Percentiles rank a stretch among this genome's conserved stretches.
Evolutionary conservation across 2,888 invertebrate genomes (phyloP).

Genomic region (Latrodectus hesperus): DNA sequence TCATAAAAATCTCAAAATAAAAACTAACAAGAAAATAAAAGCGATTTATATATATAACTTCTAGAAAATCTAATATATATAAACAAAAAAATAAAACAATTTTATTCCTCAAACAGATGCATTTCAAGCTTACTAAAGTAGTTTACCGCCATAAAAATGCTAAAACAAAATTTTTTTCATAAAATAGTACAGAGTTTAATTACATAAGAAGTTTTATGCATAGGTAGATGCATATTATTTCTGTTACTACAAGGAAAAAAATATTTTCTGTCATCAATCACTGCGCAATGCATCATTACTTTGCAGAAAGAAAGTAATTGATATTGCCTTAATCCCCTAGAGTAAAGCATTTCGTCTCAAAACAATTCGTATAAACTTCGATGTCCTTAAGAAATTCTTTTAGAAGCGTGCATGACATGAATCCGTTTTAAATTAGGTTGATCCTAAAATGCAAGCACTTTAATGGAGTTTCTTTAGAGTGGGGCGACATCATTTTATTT

Average conservation of each 20-base stretch:
- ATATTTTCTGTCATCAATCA: too few species aligned
- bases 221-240: too few species aligned
- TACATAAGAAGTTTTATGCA: too few species aligned
- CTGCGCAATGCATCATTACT: too few species aligned
- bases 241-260: too few species aligned
- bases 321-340: slow-evolving; percentile 65
- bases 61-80: too few species aligned
- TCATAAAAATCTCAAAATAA: too few species aligned
- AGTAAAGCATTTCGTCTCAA: slow-evolving; percentile 57
- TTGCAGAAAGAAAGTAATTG: slow-evolving; percentile 36
- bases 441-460: slow-evolving; percentile 43
- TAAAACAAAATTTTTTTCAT: not conserved
- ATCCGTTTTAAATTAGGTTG: slow-evolving; percentile 65
- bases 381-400: slow-evolving; percentile 54
- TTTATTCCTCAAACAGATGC: not conserved
- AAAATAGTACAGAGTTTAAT: too few species aligned
- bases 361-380: slow-evolving; percentile 66
- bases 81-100: too few species aligned
- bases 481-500: slow-evolving; percentile 14
- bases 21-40: too few species aligned
- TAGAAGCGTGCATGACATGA: slow-evolving; percentile 39
- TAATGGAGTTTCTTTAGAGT: slow-evolving; percentile 56
- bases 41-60: too few species aligned
- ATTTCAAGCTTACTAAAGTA: not conserved
- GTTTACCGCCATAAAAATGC: not conserved